Evolutionary conservation across 2,113 vertebrate species (phyloP).

Genomic region (Bothrops jararaca): DNA sequence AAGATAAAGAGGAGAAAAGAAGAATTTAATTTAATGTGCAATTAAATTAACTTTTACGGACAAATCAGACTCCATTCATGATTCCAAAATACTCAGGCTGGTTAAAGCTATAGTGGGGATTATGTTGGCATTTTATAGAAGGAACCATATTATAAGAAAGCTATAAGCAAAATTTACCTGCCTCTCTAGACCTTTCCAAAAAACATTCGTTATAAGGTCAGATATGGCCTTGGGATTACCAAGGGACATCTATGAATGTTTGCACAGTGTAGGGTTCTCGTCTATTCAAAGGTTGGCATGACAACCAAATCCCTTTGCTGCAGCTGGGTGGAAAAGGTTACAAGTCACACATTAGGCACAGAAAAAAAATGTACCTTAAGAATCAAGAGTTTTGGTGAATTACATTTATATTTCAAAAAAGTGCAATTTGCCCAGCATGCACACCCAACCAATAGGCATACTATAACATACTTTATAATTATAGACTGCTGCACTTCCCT

Average conservation of each 20-base stretch:
- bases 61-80: background rate
- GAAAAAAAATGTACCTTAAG: conserved; percentile 38
- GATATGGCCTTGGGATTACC: background rate
- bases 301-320: conserved; percentile 52
- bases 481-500: background rate
- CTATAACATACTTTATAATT: background rate
- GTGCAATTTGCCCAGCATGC: background rate
- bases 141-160: background rate
- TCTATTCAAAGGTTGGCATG: conserved; percentile 21
- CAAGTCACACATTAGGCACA: conserved; percentile 16
- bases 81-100: background rate
- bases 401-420: background rate
- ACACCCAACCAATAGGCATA: background rate
- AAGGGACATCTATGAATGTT: background rate
- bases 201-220: background rate
- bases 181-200: background rate
- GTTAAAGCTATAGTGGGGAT: background rate
- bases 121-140: background rate
- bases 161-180: background rate
- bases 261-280: conserved; percentile 8
- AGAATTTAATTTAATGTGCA: background rate
- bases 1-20: background rate
- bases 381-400: conserved; percentile 17
- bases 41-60: background rate
- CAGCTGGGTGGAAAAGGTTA: conserved; percentile 29